phyloP scores from a whole-genome alignment of 2,888 invertebrate species.

The Leucania comma region DNA sequence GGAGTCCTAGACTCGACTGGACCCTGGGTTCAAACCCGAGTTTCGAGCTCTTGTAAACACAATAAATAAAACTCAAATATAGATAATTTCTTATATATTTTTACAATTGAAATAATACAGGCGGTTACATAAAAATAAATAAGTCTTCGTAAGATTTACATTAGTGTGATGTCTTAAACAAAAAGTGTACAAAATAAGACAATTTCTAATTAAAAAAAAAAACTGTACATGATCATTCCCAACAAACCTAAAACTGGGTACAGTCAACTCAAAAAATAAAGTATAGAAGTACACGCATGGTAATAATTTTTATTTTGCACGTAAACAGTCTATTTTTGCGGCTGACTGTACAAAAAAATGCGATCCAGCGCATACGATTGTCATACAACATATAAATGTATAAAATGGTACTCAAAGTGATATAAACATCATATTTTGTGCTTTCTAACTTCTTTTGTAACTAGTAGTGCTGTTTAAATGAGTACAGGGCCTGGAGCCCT shows the following conservation, averaged over 20 bases:
- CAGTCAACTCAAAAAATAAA: slow-evolving; percentile 43
- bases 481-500: neutral
- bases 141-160: slow-evolving; percentile 77
- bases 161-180: slow-evolving; percentile 77
- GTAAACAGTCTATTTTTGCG: slow-evolving; percentile 11
- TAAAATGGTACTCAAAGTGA: slow-evolving; percentile 40
- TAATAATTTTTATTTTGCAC: slow-evolving; percentile 11
- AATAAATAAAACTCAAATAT: slow-evolving; percentile 69
- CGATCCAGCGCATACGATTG: slow-evolving; percentile 59
- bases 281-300: slow-evolving; percentile 9
- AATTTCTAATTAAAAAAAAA: slow-evolving; percentile 44
- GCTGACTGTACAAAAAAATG: slow-evolving; percentile 49
- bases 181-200: slow-evolving; percentile 63
- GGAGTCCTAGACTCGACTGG: too few relatives aligned
- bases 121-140: slow-evolving; percentile 90
- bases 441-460: slow-evolving; percentile 24
- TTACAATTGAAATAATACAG: slow-evolving; percentile 90
- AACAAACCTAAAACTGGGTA: slow-evolving; percentile 53
- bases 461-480: slow-evolving; percentile 22
- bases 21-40: too few relatives aligned
- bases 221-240: slow-evolving; percentile 59
- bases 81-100: slow-evolving; percentile 89
- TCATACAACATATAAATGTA: slow-evolving; percentile 25
- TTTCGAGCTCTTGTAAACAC: neutral
- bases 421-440: slow-evolving; percentile 53